These are phyloP conservation scores for Dipodomys stephensi DNA, from an alignment of 2,113 vertebrate genomes.

Conservation along the genomic window DNA sequence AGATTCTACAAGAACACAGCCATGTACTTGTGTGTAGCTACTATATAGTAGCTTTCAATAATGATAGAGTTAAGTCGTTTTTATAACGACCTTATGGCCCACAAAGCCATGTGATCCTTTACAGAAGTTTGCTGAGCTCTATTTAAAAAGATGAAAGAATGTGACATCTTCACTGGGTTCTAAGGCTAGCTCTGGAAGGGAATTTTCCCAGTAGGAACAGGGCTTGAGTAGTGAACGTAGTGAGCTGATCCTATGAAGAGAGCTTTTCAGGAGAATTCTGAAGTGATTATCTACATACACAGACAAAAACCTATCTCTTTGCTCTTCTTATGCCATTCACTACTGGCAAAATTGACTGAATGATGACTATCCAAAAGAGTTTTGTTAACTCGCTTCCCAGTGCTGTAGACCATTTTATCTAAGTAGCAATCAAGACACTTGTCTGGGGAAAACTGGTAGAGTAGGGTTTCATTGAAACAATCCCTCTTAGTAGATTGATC, in stretches of 20 bases:
- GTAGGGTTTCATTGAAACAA: conserved; percentile 31
- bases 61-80: neutral
- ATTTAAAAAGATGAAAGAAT: neutral
- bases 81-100: neutral
- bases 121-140: neutral
- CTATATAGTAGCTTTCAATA: neutral
- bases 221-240: neutral
- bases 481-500: neutral
- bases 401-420: conserved; percentile 59
- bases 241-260: neutral
- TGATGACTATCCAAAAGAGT: conserved; percentile 29
- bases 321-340: conserved; percentile 43
- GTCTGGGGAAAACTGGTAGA: conserved; percentile 16
- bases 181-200: neutral
- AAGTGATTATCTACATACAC: neutral
- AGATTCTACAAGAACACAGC: neutral
- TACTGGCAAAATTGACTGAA: conserved; percentile 12
- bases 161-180: neutral
- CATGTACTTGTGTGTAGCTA: neutral
- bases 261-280: neutral
- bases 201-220: neutral
- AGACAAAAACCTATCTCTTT: conserved; percentile 41
- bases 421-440: neutral
- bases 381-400: neutral
- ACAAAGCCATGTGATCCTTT: neutral